Conservation (phyloP, 2,888 invertebrate species). For the Aporophyla nigra region DNA sequence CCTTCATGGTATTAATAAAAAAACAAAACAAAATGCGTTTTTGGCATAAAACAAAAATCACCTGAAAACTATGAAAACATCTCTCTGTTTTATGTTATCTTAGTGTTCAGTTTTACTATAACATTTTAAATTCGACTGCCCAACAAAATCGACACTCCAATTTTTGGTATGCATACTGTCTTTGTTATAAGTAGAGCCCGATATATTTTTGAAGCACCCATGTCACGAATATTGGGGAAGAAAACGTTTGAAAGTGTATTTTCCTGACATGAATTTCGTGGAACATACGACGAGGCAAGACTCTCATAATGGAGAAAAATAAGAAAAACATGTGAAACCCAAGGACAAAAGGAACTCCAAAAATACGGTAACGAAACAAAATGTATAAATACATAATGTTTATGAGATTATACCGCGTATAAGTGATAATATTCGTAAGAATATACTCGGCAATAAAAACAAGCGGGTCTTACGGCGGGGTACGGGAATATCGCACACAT, state of each 20-base stretch:
- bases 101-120: no score
- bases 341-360: constrained; percentile 18
- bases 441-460: constrained; percentile 53
- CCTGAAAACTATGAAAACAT: neutral
- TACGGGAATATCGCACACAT: constrained; percentile 22
- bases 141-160: no score
- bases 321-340: constrained; percentile 5
- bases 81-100: no score
- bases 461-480: constrained; percentile 2
- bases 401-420: constrained; percentile 52
- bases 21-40: neutral
- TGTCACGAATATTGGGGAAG: neutral
- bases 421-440: constrained; percentile 57
- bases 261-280: neutral
- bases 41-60: neutral
- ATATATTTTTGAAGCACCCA: neutral
- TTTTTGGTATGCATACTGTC: neutral
- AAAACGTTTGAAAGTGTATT: neutral
- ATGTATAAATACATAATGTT: constrained; percentile 54
- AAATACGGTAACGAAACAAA: constrained; percentile 31
- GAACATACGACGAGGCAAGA: neutral
- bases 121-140: no score
- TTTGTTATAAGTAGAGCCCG: neutral
- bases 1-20: neutral
- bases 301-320: neutral